phyloP scores from a whole-genome alignment of 64 coral and sea anemone genomes.

The Pocillopora damicornis region DNA sequence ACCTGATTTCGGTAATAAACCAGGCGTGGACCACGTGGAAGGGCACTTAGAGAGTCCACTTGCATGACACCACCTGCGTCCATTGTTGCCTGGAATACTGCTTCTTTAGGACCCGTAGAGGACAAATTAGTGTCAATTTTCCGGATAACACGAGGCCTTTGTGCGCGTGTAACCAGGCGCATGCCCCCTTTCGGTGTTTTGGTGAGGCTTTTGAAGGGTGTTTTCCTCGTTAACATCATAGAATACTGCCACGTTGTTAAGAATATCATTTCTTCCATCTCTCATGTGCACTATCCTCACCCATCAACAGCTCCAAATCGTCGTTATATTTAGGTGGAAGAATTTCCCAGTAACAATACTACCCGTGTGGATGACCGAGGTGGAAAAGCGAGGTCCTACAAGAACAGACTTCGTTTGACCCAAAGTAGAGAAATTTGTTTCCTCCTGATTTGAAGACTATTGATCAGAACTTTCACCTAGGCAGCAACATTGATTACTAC shows the following conservation, averaged over 20 bases:
- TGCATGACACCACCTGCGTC: conserved; percentile 29
- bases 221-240: background rate
- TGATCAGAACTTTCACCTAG: too few species aligned
- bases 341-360: too few species aligned
- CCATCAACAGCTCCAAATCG: too few species aligned
- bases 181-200: background rate
- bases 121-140: conserved; percentile 28
- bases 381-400: too few species aligned
- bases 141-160: conserved; percentile 17
- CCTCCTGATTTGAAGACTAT: too few species aligned
- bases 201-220: background rate
- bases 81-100: background rate
- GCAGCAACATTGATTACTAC: too few species aligned
- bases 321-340: too few species aligned
- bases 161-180: conserved; percentile 12
- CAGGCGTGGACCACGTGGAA: conserved; percentile 19
- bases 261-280: conserved; percentile 7
- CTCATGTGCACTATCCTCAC: background rate
- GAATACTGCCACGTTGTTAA: background rate
- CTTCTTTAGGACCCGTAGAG: conserved; percentile 36
- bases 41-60: conserved; percentile 26
- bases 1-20: conserved; percentile 29
- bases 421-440: too few species aligned
- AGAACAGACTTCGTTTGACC: too few species aligned
- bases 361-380: too few species aligned